A percentile compares a stretch with the other conserved stretches of the same genome.
These are phyloP conservation scores for Scaptomyza graminum DNA, from an alignment of 1,140 invertebrate genomes.

Conservation along the genomic window DNA sequence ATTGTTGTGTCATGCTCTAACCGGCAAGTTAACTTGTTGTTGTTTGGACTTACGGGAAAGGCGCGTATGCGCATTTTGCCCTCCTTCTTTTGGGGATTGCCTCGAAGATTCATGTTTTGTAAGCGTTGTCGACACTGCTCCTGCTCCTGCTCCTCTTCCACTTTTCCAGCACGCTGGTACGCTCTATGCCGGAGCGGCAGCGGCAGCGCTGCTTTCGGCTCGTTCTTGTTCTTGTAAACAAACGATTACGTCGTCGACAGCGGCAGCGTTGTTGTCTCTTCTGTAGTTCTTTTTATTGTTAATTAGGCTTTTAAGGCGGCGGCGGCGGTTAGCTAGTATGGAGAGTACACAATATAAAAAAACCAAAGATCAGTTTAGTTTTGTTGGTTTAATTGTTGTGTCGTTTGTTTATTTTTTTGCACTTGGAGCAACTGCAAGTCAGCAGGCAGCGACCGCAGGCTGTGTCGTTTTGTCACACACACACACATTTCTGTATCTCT, in stretches of 20 bases:
- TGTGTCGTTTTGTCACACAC: conserved; percentile 29
- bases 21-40: conserved; percentile 6
- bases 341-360: conserved; percentile 1
- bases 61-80: conserved; percentile 98
- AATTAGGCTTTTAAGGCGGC: not conserved
- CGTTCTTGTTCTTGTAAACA: conserved; percentile 40
- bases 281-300: not conserved
- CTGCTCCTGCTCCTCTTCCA: conserved; percentile 73
- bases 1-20: conserved; percentile 41
- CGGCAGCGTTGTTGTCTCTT: not conserved
- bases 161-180: conserved; percentile 54
- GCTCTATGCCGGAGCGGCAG: conserved; percentile 45
- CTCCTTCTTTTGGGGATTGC: conserved; percentile 90
- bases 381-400: conserved; percentile 4
- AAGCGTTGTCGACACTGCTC: conserved; percentile 68
- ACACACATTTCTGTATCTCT: conserved; percentile 12
- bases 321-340: conserved; percentile 8
- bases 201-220: conserved; percentile 28
- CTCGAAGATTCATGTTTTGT: conserved; percentile 77
- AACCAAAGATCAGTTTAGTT: conserved; percentile 19
- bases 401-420: conserved; percentile 30
- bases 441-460: conserved; percentile 21
- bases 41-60: conserved; percentile 92
- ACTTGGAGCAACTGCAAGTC: conserved; percentile 37
- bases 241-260: conserved; percentile 31